phyloP scores from a whole-genome alignment of 2,797 vertebrate genomes.

The Melanotaenia pygmaea region DNA sequence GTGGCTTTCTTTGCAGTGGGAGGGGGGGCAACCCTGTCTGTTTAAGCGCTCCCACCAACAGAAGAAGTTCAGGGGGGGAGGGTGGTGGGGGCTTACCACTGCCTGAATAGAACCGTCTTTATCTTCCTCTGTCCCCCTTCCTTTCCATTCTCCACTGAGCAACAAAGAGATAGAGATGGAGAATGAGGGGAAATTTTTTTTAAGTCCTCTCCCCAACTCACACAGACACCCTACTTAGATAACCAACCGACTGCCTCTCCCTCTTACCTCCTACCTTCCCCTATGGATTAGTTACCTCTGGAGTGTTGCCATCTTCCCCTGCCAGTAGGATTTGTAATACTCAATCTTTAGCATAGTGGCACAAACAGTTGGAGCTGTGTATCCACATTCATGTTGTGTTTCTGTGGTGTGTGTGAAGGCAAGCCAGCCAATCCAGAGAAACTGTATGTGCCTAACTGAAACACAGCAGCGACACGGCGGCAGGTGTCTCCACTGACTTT shows the following conservation, averaged over 20 bases:
- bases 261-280: conserved; percentile 64
- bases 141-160: conserved; percentile 79
- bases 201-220: conserved; percentile 60
- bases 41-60: conserved; percentile 84
- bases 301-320: conserved; percentile 75
- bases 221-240: conserved; percentile 73
- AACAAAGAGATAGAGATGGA: conserved; percentile 80
- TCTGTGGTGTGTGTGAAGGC: conserved; percentile 60
- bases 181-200: conserved; percentile 71
- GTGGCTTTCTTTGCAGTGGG: conserved; percentile 67
- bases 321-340: conserved; percentile 77
- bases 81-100: conserved; percentile 69
- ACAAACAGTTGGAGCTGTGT: conserved; percentile 66
- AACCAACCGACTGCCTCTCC: conserved; percentile 71
- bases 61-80: conserved; percentile 70
- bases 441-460: conserved; percentile 56
- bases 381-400: conserved; percentile 61
- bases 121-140: conserved; percentile 77
- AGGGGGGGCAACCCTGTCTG: conserved; percentile 74
- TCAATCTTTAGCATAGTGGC: conserved; percentile 74
- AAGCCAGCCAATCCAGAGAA: conserved; percentile 68
- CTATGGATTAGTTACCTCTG: conserved; percentile 81
- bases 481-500: conserved; percentile 78
- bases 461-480: conserved; percentile 61
- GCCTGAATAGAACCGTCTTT: conserved; percentile 84